A percentile compares a stretch with the other conserved stretches of the same genome.
Conservation (phyloP, 2,888 invertebrate species). For the Metopia argyrocephala region DNA sequence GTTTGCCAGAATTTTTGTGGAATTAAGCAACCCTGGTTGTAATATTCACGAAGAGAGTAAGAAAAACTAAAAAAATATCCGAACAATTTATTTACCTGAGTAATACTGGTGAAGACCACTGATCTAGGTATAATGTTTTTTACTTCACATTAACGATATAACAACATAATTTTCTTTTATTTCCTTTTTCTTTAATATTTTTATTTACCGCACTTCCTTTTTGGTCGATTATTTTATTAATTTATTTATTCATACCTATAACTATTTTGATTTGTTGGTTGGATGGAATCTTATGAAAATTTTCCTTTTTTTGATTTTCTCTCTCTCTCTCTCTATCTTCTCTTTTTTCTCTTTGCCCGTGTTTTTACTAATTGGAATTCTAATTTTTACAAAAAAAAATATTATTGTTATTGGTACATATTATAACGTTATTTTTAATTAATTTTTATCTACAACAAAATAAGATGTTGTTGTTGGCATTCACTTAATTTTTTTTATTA, state of each 20-base stretch:
- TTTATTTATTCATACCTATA: conserved; percentile 6
- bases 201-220: conserved; percentile 40
- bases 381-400: background rate
- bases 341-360: background rate
- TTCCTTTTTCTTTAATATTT: conserved; percentile 12
- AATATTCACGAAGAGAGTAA: no score
- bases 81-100: no score
- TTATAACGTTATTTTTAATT: no score
- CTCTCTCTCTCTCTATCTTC: background rate
- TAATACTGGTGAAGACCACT: no score
- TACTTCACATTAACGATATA: conserved; percentile 37
- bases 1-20: no score
- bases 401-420: no score
- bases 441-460: no score
- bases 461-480: no score
- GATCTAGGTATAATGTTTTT: no score
- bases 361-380: background rate
- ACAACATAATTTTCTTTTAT: conserved; percentile 23
- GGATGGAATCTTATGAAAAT: background rate
- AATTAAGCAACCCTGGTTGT: no score
- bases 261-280: background rate
- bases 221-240: conserved; percentile 7
- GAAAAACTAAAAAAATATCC: no score
- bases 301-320: conserved; percentile 2
- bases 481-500: no score